Conservation (phyloP, 2,797 vertebrate genomes). For the Leptoclinus maculatus region DNA sequence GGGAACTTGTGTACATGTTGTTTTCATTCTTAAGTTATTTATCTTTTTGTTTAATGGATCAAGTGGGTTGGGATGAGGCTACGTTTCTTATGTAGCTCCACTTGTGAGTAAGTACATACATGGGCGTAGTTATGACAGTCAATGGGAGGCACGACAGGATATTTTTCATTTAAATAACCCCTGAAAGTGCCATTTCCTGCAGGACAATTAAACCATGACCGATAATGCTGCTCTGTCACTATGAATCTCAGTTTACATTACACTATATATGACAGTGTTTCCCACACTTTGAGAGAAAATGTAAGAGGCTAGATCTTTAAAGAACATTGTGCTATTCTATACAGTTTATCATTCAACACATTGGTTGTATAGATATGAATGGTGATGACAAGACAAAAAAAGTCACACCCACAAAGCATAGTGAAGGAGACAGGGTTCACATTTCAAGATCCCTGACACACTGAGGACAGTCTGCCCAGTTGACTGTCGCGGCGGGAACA, state of each 20-base stretch:
- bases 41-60: not conserved
- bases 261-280: not conserved
- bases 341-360: not conserved
- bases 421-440: not conserved
- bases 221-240: not conserved
- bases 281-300: not conserved
- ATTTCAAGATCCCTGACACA: not conserved
- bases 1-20: not conserved
- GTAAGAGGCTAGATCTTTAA: not conserved
- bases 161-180: not conserved
- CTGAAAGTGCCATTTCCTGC: not conserved
- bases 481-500: not conserved
- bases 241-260: not conserved
- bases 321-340: not conserved
- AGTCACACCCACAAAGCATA: not conserved
- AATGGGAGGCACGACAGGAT: not conserved
- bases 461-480: not conserved
- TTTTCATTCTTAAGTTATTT: not conserved
- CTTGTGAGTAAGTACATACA: not conserved
- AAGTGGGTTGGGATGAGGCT: not conserved
- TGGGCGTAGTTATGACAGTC: not conserved
- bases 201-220: not conserved
- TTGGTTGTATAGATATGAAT: not conserved
- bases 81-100: not conserved
- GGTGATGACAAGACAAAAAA: not conserved